A percentile compares a stretch with the other conserved stretches of the same genome.
Conservation (phyloP, 1,140 invertebrate genomes). For the Megathymus violae region DNA sequence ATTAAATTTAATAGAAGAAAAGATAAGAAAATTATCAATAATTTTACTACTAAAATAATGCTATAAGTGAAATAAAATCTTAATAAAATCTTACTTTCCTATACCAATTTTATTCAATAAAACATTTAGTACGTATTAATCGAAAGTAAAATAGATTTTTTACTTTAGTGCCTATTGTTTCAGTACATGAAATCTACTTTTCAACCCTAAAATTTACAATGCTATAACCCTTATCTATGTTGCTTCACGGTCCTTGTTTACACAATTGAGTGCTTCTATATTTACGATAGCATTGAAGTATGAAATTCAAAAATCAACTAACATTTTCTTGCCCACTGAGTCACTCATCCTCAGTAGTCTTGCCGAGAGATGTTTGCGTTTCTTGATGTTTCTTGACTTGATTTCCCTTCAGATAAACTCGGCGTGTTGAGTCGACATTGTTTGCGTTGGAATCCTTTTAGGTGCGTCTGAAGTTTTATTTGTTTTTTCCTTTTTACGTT, state of each 20-base stretch:
- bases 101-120: background rate
- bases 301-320: conserved; percentile 82
- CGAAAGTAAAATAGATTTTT: background rate
- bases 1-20: too few species aligned
- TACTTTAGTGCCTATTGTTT: conserved; percentile 10
- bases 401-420: conserved; percentile 74
- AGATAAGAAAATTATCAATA: too few species aligned
- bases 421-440: conserved; percentile 72
- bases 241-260: conserved; percentile 34
- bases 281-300: conserved; percentile 64
- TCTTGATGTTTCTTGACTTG: too few species aligned
- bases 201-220: conserved; percentile 6
- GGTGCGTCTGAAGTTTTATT: conserved; percentile 52
- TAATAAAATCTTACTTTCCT: background rate
- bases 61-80: background rate
- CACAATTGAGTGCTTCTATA: conserved; percentile 50
- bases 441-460: conserved; percentile 71
- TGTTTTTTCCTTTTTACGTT: conserved; percentile 38
- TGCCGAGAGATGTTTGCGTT: conserved; percentile 67
- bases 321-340: conserved; percentile 79
- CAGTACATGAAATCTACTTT: background rate
- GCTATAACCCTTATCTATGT: conserved; percentile 5
- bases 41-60: too few species aligned
- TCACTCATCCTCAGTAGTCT: conserved; percentile 69
- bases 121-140: background rate